These are phyloP conservation scores for Turritopsis rubra DNA, from an alignment of 30 jellyfish, hydroid and myxozoan species.

Conservation along the genomic window DNA sequence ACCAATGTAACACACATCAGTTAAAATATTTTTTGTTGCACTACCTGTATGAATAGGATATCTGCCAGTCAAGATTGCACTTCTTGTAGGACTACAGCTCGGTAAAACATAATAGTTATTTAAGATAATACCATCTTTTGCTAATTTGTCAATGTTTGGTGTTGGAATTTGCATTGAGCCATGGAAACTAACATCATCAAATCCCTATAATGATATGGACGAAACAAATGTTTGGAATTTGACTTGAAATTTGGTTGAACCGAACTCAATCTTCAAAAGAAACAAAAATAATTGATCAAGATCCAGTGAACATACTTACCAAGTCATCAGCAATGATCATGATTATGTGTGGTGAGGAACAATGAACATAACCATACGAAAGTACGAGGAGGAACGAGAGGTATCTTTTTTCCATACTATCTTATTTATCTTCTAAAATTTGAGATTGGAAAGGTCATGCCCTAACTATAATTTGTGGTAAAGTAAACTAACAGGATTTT, in stretches of 20 bases:
- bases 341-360: conserved; percentile 51
- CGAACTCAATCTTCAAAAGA: no score
- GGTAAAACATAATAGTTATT: conserved; percentile 87
- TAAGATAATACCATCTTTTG: conserved; percentile 67
- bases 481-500: no score
- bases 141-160: conserved; percentile 75
- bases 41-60: conserved; percentile 93
- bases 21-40: neutral
- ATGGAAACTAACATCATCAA: conserved; percentile 95
- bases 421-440: neutral
- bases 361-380: neutral
- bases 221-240: neutral
- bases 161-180: conserved; percentile 93
- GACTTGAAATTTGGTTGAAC: neutral
- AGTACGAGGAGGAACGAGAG: neutral
- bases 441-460: neutral
- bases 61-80: conserved; percentile 94
- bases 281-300: no score
- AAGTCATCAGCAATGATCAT: conserved; percentile 90
- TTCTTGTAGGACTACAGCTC: conserved; percentile 82
- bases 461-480: no score
- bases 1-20: no score
- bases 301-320: no score
- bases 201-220: conserved; percentile 52
- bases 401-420: neutral